Base-by-base conservation (phyloP, 2,888 invertebrate species). In the Ophonus ardosiacus region DNA sequence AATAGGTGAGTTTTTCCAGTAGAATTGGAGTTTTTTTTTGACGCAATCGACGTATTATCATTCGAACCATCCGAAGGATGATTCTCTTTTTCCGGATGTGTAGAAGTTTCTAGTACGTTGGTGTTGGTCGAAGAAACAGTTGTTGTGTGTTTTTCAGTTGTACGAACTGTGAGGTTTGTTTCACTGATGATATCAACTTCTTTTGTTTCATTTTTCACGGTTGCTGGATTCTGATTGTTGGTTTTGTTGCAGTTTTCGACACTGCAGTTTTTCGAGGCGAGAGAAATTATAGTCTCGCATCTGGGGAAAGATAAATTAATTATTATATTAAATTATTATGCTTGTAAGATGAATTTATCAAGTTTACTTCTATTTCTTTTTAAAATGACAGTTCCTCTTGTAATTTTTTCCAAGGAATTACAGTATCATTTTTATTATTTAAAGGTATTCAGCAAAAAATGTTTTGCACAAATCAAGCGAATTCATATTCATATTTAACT, bases 1-100 rank as follows among this genome's bases (percentile, higher is more conserved):
- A 43, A 84, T 84, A n/a, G 84, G 84, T 43, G 57, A 43, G 31
- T 84, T 84, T 84, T 78, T 78, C 84, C 84, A 84, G 78, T 76
- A 84, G 17, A 63, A 63, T 78, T 63, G 78, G 51, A 84, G 84
- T 84, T 84, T 84, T 84, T 84, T 84, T 84, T 84, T 63, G 84
- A 84, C 24, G 56, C 18, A 56, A 51, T 43, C 24, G 56, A 78
- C n/a, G 78, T n/a, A 78, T 57, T 56, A 18, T 57, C 8, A 57
- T 78, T 31, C 13, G 21, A 4, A 18, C 31, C 8, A 57, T 78
- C 57, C 13, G 21, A 4, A 17, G 21, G 61, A n/a, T 40, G 80
- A 61, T 80, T 78, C 21, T 31, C 31, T 31, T 76, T 51, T 24
- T 40, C 61, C 61, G 61, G 80, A 59, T 79, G 79, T 79, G 57